phyloP scores from a whole-genome alignment of 2,797 vertebrate species.

The Acridotheres tristis region DNA sequence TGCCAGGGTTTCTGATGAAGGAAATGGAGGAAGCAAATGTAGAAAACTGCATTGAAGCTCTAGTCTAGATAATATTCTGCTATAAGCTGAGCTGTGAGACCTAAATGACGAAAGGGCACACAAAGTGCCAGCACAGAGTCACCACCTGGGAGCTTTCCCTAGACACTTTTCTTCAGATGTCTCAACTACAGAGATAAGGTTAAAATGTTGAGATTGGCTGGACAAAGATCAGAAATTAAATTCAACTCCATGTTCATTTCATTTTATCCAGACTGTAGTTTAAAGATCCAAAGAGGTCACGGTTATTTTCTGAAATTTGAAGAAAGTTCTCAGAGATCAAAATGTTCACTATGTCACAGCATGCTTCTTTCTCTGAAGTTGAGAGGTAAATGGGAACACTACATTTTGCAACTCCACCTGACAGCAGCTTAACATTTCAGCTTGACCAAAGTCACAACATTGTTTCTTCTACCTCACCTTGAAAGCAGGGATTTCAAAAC shows the following conservation, averaged over 20 bases:
- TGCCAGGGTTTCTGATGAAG: not conserved
- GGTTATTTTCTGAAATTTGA: slow-evolving; percentile 53
- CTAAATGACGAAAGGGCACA: slow-evolving; percentile 24
- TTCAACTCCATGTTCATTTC: slow-evolving; percentile 47
- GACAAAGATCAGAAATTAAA: slow-evolving; percentile 63
- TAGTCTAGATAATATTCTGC: slow-evolving; percentile 2
- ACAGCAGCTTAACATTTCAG: not conserved
- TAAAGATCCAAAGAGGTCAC: slow-evolving; percentile 32
- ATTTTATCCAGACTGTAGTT: slow-evolving; percentile 45
- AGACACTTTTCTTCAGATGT: slow-evolving; percentile 48
- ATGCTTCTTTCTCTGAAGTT: slow-evolving; percentile 36
- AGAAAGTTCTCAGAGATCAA: slow-evolving; percentile 50
- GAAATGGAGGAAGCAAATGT: not conserved
- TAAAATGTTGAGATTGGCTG: slow-evolving; percentile 60
- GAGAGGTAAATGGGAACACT: slow-evolving; percentile 25
- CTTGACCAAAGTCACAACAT: not conserved
- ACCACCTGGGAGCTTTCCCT: slow-evolving; percentile 46
- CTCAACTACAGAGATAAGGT: slow-evolving; percentile 51
- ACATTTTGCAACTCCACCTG: not conserved
- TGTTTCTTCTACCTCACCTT: not conserved
- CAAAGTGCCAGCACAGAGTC: not conserved
- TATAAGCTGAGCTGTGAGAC: slow-evolving; percentile 18
- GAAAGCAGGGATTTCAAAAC: not conserved
- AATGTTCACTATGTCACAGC: slow-evolving; percentile 39
- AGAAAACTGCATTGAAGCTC: not conserved